These are phyloP conservation scores for Anhinga rufa DNA, from an alignment of 2,113 vertebrate species.

Conservation along the genomic window DNA sequence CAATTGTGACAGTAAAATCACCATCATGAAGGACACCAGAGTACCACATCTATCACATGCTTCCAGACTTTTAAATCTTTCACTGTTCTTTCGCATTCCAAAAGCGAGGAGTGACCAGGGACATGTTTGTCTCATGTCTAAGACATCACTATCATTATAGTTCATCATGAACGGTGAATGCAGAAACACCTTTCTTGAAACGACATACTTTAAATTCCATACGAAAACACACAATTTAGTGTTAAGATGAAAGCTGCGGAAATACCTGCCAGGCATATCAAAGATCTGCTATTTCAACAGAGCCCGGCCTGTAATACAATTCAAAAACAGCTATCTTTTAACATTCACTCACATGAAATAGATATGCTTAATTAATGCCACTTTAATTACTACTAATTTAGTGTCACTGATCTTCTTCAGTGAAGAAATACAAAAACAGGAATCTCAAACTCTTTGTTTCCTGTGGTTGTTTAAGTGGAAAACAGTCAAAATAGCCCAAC, in stretches of 20 bases:
- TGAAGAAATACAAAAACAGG: neutral
- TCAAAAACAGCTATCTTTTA: neutral
- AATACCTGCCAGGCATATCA: neutral
- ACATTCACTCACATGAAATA: neutral
- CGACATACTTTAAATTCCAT: neutral
- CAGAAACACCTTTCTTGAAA: neutral
- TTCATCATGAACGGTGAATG: neutral
- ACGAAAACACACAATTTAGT: neutral
- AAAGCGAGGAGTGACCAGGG: neutral
- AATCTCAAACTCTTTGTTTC: neutral
- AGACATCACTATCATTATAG: neutral
- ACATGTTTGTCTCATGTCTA: neutral
- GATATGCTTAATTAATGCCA: slow-evolving; percentile 12
- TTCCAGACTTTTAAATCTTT: neutral
- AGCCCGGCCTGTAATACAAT: neutral
- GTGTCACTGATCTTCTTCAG: neutral
- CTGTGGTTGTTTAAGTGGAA: neutral
- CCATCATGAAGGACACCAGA: neutral
- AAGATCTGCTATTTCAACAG: neutral
- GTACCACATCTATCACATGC: neutral
- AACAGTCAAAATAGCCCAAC: neutral
- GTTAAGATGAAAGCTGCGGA: neutral
- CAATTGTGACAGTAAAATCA: neutral
- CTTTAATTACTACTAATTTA: neutral
- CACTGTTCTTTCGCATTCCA: neutral